Conservation (phyloP, 1,140 invertebrate species). For the Drosophila teissieri region DNA sequence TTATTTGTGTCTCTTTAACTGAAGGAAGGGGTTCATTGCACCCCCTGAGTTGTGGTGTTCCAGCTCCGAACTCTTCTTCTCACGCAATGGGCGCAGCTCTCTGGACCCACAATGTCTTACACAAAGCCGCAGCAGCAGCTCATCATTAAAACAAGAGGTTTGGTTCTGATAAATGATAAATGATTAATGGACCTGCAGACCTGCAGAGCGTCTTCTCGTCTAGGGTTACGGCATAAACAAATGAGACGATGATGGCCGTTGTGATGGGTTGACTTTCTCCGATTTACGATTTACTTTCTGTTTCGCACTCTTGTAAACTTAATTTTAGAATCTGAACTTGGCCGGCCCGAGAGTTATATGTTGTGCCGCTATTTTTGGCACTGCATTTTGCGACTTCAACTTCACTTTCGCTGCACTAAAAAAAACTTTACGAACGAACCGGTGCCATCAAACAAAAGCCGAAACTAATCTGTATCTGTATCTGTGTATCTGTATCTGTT, state of each 20-base stretch:
- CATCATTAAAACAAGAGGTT: slow-evolving; percentile 61
- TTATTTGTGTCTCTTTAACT: slow-evolving; percentile 33
- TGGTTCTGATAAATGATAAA: slow-evolving; percentile 69
- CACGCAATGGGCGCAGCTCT: slow-evolving; percentile 45
- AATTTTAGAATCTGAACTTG: slow-evolving; percentile 64
- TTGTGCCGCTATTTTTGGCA: slow-evolving; percentile 24
- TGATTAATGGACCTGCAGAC: slow-evolving; percentile 61
- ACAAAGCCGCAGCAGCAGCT: slow-evolving; percentile 18
- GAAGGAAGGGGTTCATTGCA: slow-evolving; percentile 51
- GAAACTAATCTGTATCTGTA: slow-evolving; percentile 2
- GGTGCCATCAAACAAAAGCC: slow-evolving; percentile 51
- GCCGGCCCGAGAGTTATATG: slow-evolving; percentile 20
- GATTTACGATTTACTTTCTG: slow-evolving; percentile 81
- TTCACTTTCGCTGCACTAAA: slow-evolving; percentile 69
- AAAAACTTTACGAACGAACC: slow-evolving; percentile 46
- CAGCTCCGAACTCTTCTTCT: slow-evolving; percentile 20
- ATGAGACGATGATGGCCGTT: slow-evolving; percentile 35
- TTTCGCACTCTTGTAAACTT: slow-evolving; percentile 65
- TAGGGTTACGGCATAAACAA: slow-evolving; percentile 72
- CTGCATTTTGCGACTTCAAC: slow-evolving; percentile 57
- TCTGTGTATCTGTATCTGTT: slow-evolving; percentile 5
- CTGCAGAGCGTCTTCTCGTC: slow-evolving; percentile 15
- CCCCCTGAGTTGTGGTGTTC: slow-evolving; percentile 1
- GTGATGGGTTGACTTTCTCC: slow-evolving; percentile 58
- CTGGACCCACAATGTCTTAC: not conserved